phyloP scores from a whole-genome alignment of 2,113 vertebrate genomes.

The Tupaia tana region DNA sequence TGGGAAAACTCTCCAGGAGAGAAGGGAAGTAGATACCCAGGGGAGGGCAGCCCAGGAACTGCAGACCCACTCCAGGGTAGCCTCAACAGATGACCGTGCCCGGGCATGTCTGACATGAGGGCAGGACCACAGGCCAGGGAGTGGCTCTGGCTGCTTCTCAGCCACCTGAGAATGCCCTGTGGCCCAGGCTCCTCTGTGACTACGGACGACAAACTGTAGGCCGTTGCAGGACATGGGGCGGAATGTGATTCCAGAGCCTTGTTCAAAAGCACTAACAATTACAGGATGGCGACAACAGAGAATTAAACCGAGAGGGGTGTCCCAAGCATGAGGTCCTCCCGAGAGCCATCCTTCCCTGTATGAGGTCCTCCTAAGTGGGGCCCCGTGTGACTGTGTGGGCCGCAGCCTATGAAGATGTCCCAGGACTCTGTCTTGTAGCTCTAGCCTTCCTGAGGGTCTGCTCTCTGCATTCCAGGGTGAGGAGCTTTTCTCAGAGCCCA shows the following conservation, averaged over 20 bases:
- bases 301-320: not conserved
- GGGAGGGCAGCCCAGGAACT: not conserved
- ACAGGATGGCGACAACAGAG: not conserved
- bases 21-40: not conserved
- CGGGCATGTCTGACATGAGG: accelerated
- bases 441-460: accelerated
- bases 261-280: accelerated
- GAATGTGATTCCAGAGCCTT: accelerated
- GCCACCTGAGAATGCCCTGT: not conserved
- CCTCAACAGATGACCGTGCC: not conserved
- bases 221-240: not conserved
- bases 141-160: accelerated
- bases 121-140: too few species aligned
- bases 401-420: accelerated
- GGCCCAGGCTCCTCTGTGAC: too few species aligned
- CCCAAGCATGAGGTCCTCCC: not conserved
- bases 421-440: not conserved
- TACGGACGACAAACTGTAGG: not conserved
- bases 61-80: not conserved
- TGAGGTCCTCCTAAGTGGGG: not conserved
- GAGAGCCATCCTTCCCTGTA: not conserved
- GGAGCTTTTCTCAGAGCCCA: not conserved
- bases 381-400: accelerated
- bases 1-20: not conserved
- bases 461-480: not conserved